Conservation (phyloP, 2,797 vertebrate genomes). For the Phalloptychus januarius region DNA sequence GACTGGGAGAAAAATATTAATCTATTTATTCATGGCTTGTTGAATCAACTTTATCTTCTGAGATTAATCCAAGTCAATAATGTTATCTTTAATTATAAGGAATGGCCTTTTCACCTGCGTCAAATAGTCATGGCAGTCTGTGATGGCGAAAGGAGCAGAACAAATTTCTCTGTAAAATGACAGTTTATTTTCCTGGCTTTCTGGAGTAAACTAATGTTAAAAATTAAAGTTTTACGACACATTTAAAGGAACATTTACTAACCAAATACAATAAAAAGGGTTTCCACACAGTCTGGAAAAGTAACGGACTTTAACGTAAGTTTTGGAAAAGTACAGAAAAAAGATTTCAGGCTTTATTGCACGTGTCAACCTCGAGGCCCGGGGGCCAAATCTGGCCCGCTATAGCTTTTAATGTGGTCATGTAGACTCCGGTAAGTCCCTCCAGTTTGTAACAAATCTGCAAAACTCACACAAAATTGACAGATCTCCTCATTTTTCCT, state of each 20-base stretch:
- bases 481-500: too few relatives aligned
- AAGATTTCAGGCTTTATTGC: not conserved
- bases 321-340: not conserved
- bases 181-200: slow-evolving; percentile 52
- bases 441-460: too few relatives aligned
- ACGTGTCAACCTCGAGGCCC: not conserved
- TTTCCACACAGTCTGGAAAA: not conserved
- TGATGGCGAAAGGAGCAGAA: slow-evolving; percentile 50
- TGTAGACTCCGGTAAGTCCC: too few relatives aligned
- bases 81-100: slow-evolving; percentile 79
- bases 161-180: slow-evolving; percentile 48
- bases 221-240: not conserved
- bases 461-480: too few relatives aligned
- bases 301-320: not conserved
- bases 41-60: slow-evolving; percentile 75
- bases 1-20: slow-evolving; percentile 68
- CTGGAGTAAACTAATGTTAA: not conserved
- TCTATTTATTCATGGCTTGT: slow-evolving; percentile 79
- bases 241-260: not conserved
- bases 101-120: slow-evolving; percentile 68
- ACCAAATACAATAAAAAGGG: not conserved
- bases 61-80: slow-evolving; percentile 80
- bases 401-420: too few relatives aligned
- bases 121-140: slow-evolving; percentile 65
- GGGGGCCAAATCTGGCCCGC: too few relatives aligned